Base-by-base conservation (phyloP, 2,797 vertebrate species). In the Channa striata region DNA sequence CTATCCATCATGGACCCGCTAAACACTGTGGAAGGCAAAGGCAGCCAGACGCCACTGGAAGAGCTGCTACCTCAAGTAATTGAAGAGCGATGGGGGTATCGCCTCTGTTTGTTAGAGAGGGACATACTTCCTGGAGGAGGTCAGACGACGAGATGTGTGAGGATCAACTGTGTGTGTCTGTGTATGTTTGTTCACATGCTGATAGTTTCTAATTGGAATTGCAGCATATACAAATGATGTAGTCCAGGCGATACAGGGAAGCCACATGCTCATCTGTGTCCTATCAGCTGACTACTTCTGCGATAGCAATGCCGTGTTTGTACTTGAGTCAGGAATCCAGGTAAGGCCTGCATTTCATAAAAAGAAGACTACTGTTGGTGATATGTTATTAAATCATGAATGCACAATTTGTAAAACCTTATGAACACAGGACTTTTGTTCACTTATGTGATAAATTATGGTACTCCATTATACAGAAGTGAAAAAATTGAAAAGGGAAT, bases 41-140 rank as follows among this genome's bases (percentile, higher is more conserved):
- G 25, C 20, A 37, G 21, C 37, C 44, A 74, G 48, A 66, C 9
- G 34, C 59, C 73, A 11, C 67, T 80, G 2, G 80, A 95, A 59
- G 78, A 71, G 59, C 87, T 95, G 83, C 85, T 98, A 37, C 94
- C 94, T n/a, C 85, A 87, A 4, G 78, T 95, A 20, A 72, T 98
- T 51, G 97, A 98, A 91, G 92, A 94, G 25, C 89, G 83, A 83
- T 95, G 95, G 36, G 95, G 95, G 8, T 97, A 97, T 74, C 95
- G 90, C 10, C 78, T 98, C 56, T 97, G 95, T 77, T 92, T 98
- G 71, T 80, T 95, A 63, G 96, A 98, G 80, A 94, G 97, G 84
- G 96, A 98, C 36, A 60, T 96, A 61, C 87, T 94, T 46, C 96
- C 97, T 0, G 97, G 97, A 78, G 96, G 96, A 95, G 96, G 97